Evolutionary conservation across 2,797 vertebrate genomes (phyloP).

Genomic region (Coregonus sp.): DNA sequence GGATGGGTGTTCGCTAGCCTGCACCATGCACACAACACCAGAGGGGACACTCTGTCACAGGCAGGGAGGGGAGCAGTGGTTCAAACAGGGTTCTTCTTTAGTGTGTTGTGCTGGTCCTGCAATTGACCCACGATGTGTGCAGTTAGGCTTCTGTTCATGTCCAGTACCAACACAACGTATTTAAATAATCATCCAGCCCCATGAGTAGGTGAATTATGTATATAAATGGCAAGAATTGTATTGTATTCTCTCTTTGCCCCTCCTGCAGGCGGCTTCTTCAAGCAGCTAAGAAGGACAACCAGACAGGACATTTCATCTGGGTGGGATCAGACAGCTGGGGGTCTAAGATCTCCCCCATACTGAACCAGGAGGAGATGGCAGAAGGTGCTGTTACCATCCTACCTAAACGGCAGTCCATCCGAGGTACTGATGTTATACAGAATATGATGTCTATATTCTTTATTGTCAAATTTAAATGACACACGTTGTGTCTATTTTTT

Average conservation of each 20-base stretch:
- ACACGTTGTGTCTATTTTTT: too few relatives aligned
- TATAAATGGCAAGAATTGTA: neutral
- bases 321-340: slow-evolving; percentile 97
- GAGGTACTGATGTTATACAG: slow-evolving; percentile 74
- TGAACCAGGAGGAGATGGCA: slow-evolving; percentile 91
- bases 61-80: neutral
- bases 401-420: slow-evolving; percentile 88
- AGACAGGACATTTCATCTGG: slow-evolving; percentile 95
- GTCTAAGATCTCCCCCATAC: slow-evolving; percentile 89
- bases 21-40: too few relatives aligned
- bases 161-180: neutral
- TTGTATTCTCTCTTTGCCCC: slow-evolving; percentile 20
- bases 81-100: neutral
- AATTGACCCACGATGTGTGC: neutral
- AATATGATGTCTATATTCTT: neutral
- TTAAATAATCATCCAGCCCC: neutral
- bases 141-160: neutral
- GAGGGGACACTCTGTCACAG: neutral
- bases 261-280: slow-evolving; percentile 84
- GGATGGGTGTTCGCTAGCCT: slow-evolving; percentile 35
- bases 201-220: neutral
- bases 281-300: slow-evolving; percentile 90
- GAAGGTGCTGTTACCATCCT: slow-evolving; percentile 93
- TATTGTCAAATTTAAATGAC: neutral
- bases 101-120: neutral